These are phyloP conservation scores for Drosophila trapezifrons DNA, from an alignment of 1,140 invertebrate genomes.

Conservation along the genomic window DNA sequence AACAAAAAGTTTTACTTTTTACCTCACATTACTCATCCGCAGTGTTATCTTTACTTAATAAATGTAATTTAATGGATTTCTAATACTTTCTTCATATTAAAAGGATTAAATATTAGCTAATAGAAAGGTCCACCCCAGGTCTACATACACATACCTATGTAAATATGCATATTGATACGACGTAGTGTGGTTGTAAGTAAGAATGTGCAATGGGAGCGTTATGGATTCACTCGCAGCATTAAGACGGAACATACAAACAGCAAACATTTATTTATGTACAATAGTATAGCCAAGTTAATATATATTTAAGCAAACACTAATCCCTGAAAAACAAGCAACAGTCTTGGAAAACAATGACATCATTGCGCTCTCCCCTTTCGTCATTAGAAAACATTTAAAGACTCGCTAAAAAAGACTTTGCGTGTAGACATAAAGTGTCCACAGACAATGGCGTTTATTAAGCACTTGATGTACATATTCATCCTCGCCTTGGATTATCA, in stretches of 20 bases:
- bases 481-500: constrained; percentile 42
- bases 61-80: background rate
- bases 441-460: constrained; percentile 19
- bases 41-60: background rate
- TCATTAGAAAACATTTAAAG: background rate
- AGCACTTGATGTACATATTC: constrained; percentile 21
- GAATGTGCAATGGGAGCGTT: constrained; percentile 53
- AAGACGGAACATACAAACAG: constrained; percentile 26
- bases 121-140: constrained; percentile 27
- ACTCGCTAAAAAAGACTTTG: background rate
- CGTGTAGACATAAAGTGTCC: constrained; percentile 13
- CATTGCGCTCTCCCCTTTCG: constrained; percentile 2
- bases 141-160: constrained; percentile 31
- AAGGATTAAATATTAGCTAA: background rate
- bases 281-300: constrained; percentile 13
- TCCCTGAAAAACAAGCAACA: constrained; percentile 19
- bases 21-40: constrained; percentile 3
- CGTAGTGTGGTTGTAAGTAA: constrained; percentile 67
- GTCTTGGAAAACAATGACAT: background rate
- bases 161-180: constrained; percentile 53
- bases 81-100: background rate
- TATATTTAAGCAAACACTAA: constrained; percentile 17
- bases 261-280: constrained; percentile 36
- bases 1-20: too few species aligned
- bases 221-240: constrained; percentile 26